Conservation (phyloP, 2,797 vertebrate genomes). For the Poeciliopsis paucimaculata region DNA sequence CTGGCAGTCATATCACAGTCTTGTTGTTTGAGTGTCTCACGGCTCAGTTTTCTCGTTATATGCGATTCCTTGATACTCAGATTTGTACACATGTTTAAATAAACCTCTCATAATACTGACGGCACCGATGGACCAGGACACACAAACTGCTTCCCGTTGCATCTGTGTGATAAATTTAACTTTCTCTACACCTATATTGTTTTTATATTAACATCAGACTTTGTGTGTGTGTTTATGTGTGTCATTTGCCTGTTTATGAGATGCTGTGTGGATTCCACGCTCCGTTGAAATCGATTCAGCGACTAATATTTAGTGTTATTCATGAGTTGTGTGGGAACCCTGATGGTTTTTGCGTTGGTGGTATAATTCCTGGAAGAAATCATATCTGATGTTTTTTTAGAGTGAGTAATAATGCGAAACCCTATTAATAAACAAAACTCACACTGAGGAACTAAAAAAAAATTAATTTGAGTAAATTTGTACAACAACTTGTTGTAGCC, state of each 20-base stretch:
- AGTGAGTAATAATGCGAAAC: not conserved
- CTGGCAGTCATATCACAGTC: constrained; percentile 54
- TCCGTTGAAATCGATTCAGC: not conserved
- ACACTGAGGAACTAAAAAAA: not conserved
- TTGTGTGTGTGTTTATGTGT: not conserved
- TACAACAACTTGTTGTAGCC: too few relatives aligned
- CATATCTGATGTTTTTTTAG: not conserved
- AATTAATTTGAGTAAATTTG: not conserved
- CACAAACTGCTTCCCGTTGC: constrained; percentile 34
- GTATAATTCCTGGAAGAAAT: constrained; percentile 18
- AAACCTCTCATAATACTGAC: constrained; percentile 46
- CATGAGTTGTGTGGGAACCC: constrained; percentile 32
- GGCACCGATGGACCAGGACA: constrained; percentile 19
- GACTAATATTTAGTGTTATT: not conserved
- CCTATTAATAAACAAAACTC: not conserved
- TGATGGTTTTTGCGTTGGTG: not conserved
- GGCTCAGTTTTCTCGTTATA: constrained; percentile 75
- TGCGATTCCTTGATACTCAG: constrained; percentile 56
- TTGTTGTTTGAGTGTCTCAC: constrained; percentile 62
- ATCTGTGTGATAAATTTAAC: constrained; percentile 34
- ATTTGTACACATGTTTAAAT: constrained; percentile 31
- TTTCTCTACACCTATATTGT: constrained; percentile 25
- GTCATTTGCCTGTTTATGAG: not conserved
- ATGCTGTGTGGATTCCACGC: constrained; percentile 4
- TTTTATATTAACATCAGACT: constrained; percentile 14